Evolutionary conservation across 2,797 vertebrate species (phyloP).

Genomic region (Propithecus deckenii): DNA sequence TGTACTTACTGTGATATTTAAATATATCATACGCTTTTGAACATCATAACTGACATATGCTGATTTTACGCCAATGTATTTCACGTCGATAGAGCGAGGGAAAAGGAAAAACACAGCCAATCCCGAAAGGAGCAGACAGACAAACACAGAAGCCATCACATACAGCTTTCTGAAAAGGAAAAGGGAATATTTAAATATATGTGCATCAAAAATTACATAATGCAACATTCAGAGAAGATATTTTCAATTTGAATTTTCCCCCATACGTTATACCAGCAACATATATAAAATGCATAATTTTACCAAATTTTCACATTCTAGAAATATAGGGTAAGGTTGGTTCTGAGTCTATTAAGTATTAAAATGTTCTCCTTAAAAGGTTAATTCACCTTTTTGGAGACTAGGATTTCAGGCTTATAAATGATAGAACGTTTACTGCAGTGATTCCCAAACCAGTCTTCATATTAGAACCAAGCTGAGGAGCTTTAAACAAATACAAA

Average conservation of each 20-base stretch:
- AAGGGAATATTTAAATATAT: not conserved
- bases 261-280: not conserved
- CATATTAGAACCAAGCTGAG: not conserved
- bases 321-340: not conserved
- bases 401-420: not conserved
- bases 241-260: not conserved
- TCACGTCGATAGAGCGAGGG: slow-evolving; percentile 95
- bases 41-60: slow-evolving; percentile 93
- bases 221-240: not conserved
- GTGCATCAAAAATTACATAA: slow-evolving; percentile 6
- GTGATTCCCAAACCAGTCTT: not conserved
- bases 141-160: slow-evolving; percentile 93
- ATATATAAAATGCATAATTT: not conserved
- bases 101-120: slow-evolving; percentile 98
- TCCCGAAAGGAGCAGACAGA: slow-evolving; percentile 95
- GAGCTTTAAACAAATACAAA: not conserved
- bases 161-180: slow-evolving; percentile 93
- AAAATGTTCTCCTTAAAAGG: not conserved
- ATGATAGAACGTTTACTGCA: not conserved
- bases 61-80: slow-evolving; percentile 96
- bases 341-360: not conserved
- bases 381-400: not conserved
- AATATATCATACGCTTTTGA: slow-evolving; percentile 91
- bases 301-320: not conserved
- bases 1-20: slow-evolving; percentile 95